Percentiles rank a stretch among this genome's conserved stretches.
phyloP scores from a whole-genome alignment of 2,888 invertebrate species.

The Neria commutata region DNA sequence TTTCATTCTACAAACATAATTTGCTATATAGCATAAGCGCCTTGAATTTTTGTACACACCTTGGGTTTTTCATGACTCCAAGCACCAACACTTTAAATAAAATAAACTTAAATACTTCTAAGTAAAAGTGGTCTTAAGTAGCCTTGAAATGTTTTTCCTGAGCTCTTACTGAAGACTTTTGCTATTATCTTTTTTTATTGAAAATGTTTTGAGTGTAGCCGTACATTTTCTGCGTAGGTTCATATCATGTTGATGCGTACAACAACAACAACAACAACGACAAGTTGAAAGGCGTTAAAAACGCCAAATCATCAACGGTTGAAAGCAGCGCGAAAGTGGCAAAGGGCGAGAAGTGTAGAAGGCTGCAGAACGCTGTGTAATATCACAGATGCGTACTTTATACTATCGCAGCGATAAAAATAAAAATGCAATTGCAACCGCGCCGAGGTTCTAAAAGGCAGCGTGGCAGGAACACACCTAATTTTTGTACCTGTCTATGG shows the following conservation, averaged over 20 bases:
- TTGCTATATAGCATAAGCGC: too few species aligned
- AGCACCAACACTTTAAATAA: too few species aligned
- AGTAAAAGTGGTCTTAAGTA: too few species aligned
- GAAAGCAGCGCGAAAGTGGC: neutral
- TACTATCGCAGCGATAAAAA: neutral
- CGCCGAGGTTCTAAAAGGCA: constrained; percentile 6
- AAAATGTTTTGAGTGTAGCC: neutral
- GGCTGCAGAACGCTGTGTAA: too few species aligned
- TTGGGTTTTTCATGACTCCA: too few species aligned
- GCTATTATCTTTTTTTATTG: neutral
- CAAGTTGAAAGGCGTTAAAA: neutral
- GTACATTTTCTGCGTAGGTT: constrained; percentile 5
- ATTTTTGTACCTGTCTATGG: constrained; percentile 11
- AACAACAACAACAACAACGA: neutral
- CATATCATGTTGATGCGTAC: neutral
- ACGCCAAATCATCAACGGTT: constrained; percentile 7
- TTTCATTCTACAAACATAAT: too few species aligned
- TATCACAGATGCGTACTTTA: neutral
- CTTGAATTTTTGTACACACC: too few species aligned
- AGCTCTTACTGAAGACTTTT: too few species aligned
- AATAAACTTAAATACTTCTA: too few species aligned
- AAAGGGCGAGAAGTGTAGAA: neutral
- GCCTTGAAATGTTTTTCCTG: too few species aligned
- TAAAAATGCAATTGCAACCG: constrained; percentile 12
- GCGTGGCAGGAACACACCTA: constrained; percentile 8